A percentile compares a stretch with the other conserved stretches of the same genome.
Conservation (phyloP, 2,113 vertebrate species). For the Aix galericulata region DNA sequence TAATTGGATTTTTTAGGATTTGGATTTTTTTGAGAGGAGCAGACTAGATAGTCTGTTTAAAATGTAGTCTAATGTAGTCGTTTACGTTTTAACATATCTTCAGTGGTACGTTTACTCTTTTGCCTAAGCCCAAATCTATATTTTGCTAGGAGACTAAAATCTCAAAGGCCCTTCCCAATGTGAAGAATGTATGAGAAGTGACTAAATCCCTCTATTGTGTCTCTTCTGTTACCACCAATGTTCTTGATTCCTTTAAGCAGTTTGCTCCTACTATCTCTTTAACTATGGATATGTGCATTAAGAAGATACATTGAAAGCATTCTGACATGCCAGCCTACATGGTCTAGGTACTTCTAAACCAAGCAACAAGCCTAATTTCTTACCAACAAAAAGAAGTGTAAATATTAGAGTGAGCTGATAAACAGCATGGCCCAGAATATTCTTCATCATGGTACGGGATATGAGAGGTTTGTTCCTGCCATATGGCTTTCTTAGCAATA, state of each 20-base stretch:
- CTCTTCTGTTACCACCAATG: background rate
- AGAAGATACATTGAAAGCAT: background rate
- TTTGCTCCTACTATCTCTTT: background rate
- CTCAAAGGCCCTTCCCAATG: background rate
- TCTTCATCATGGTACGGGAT: slow-evolving; percentile 98
- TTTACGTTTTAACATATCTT: background rate
- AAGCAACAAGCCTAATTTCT: background rate
- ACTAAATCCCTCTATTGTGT: fast-evolving
- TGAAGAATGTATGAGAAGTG: background rate
- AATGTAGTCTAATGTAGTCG: background rate
- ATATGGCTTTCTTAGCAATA: slow-evolving; percentile 90
- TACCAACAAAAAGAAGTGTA: slow-evolving; percentile 92
- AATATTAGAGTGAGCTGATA: slow-evolving; percentile 96
- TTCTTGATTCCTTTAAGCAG: background rate
- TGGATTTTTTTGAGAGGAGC: background rate
- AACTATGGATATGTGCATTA: fast-evolving
- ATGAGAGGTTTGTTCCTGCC: slow-evolving; percentile 97
- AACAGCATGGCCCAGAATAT: slow-evolving; percentile 92
- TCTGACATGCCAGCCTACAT: fast-evolving
- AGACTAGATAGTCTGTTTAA: background rate
- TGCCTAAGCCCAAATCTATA: background rate
- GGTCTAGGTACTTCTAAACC: background rate
- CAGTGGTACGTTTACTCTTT: fast-evolving
- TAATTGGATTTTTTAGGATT: background rate
- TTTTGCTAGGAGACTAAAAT: background rate